These are phyloP conservation scores for Molanna angustata DNA, from an alignment of 2,888 invertebrate genomes.

Conservation along the genomic window DNA sequence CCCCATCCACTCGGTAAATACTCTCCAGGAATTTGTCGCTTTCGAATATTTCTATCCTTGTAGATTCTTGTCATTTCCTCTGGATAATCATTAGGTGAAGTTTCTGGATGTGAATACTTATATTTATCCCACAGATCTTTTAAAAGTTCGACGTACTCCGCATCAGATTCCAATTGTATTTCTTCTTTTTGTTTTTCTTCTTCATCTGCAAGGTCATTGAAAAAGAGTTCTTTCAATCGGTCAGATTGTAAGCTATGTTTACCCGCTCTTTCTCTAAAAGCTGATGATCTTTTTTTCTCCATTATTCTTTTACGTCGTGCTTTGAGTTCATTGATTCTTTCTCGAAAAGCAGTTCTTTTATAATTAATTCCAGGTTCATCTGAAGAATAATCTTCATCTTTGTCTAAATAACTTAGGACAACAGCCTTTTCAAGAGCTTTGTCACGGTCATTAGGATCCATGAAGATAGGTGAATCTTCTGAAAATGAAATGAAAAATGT, in stretches of 20 bases:
- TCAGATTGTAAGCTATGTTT: slow-evolving; percentile 48
- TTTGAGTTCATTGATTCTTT: slow-evolving; percentile 23
- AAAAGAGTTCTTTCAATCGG: slow-evolving; percentile 38
- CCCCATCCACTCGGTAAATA: slow-evolving; percentile 42
- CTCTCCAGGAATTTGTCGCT: slow-evolving; percentile 39
- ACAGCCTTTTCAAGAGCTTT: slow-evolving; percentile 9
- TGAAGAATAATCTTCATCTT: slow-evolving; percentile 20
- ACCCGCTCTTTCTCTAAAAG: slow-evolving; percentile 56
- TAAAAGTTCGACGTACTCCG: slow-evolving; percentile 54
- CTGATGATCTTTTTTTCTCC: slow-evolving; percentile 50
- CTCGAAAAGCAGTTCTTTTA: slow-evolving; percentile 28
- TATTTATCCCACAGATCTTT: slow-evolving; percentile 59
- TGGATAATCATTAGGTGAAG: slow-evolving; percentile 25
- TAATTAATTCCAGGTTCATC: slow-evolving; percentile 22
- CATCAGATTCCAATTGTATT: slow-evolving; percentile 46
- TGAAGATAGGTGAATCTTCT: slow-evolving; percentile 21
- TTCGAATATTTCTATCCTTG: slow-evolving; percentile 50
- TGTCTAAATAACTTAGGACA: slow-evolving; percentile 21
- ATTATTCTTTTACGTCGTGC: slow-evolving; percentile 32
- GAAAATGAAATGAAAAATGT: slow-evolving; percentile 8
- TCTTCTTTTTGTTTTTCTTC: slow-evolving; percentile 40
- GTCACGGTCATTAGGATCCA: slow-evolving; percentile 19
- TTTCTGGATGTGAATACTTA: slow-evolving; percentile 45
- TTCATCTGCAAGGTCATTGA: slow-evolving; percentile 37
- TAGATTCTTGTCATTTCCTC: slow-evolving; percentile 51